Base-by-base conservation (phyloP, 2,797 vertebrate genomes). In the Sebastes steindachneri region DNA sequence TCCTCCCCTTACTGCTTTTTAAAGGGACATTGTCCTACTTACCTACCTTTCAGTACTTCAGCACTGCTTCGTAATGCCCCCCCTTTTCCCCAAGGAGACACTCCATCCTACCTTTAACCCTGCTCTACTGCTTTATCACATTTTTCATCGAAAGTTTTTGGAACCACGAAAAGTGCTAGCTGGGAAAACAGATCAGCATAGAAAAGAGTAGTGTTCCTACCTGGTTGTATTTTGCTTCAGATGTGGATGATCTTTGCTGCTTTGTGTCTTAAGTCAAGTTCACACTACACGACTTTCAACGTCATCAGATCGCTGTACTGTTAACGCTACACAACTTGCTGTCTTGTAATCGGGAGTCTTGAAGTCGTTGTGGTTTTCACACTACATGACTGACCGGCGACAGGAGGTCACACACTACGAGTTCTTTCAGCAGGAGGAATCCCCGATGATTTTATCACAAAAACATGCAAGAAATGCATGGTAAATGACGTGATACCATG, bases 1-100 rank as follows among this genome's bases (percentile, higher is more conserved):
- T 84, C 71, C 68, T 79, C 67, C 35, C 62, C 59, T 84, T 83
- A 84, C 81, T 84, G 72, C 73, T 73, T 89, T 85, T 87, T 87
- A 90, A 89, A 90, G 73, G 85, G 87, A 84, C 85, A 82, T 25
- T 72, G 86, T 84, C 91, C 88, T 90, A 91, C 84, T 90, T 88
- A 80, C 73, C 83, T 63, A 69, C 41, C 86, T 90, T 83, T 73
- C 62, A 78, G 66, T 66, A 21, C 65, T 67, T 71, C 33, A 57
- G n/a, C 68, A 57, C 59, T 84, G 77, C 75, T 80, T 79, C 82
- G 59, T 78, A 45, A 64, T 33, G 68, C 54, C 29, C 45, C 41
- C 19, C 1, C 12, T 84, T 89, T 72, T 59, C 83, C 74, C 85
- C n/a, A 33, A 35, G 77, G 83, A 84, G 68, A 33, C 58, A 41